phyloP scores from a whole-genome alignment of 2,113 vertebrate species.

The Sigmodon hispidus region DNA sequence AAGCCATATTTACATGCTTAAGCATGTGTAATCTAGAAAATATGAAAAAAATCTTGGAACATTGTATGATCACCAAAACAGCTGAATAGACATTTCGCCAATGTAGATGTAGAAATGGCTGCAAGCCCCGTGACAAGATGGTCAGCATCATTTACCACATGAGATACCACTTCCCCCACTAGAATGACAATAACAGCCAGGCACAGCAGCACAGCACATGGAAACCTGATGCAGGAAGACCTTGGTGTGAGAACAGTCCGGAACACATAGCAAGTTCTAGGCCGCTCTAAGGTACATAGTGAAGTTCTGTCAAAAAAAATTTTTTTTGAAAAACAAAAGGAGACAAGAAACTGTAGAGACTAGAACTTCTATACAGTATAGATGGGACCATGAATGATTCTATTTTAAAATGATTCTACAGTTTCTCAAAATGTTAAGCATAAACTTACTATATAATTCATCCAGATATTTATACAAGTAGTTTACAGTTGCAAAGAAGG shows the following conservation, averaged over 20 bases:
- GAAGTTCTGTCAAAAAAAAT: not conserved
- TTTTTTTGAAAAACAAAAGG: not conserved
- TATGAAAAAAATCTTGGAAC: not conserved
- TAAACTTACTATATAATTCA: not conserved
- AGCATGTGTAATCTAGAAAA: not conserved
- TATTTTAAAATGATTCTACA: not conserved
- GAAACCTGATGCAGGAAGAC: not conserved
- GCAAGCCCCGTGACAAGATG: not conserved
- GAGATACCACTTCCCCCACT: not conserved
- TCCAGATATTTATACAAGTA: not conserved
- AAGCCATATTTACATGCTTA: not conserved
- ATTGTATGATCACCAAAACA: not conserved
- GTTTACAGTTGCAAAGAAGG: not conserved
- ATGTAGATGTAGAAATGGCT: not conserved
- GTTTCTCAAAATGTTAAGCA: not conserved
- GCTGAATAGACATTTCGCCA: not conserved
- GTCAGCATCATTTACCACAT: not conserved
- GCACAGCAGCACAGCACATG: too few relatives aligned
- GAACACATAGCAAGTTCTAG: not conserved
- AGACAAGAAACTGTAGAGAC: not conserved
- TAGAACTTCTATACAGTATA: not conserved
- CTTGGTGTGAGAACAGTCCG: not conserved
- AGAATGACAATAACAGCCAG: not conserved
- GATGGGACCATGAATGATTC: not conserved
- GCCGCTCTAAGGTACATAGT: not conserved